Evolutionary conservation across 2,888 invertebrate species (phyloP).

Genomic region (Leptopilina myrica): DNA sequence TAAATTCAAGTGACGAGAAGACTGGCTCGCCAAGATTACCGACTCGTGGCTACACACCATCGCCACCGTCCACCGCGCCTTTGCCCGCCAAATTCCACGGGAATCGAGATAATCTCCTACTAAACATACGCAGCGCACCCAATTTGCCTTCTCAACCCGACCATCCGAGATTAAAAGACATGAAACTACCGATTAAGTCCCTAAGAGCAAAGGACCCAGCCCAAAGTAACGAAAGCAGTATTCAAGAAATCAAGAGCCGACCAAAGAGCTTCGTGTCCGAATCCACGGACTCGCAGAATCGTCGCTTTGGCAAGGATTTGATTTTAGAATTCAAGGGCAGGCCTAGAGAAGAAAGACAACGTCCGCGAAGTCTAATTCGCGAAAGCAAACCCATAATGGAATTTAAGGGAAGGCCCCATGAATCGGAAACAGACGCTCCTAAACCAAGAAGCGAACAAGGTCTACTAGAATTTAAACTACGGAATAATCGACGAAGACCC

Average conservation of each 20-base stretch:
- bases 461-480: slow-evolving; percentile 80
- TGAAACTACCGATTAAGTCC: slow-evolving; percentile 85
- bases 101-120: slow-evolving; percentile 80
- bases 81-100: slow-evolving; percentile 87
- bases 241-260: slow-evolving; percentile 79
- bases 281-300: slow-evolving; percentile 77
- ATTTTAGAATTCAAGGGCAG: slow-evolving; percentile 84
- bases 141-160: slow-evolving; percentile 83
- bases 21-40: slow-evolving; percentile 78
- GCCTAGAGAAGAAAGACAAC: slow-evolving; percentile 77
- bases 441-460: slow-evolving; percentile 77
- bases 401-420: slow-evolving; percentile 83
- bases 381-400: slow-evolving; percentile 83
- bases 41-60: slow-evolving; percentile 86
- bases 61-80: slow-evolving; percentile 91
- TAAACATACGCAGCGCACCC: slow-evolving; percentile 88
- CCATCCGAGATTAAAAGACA: slow-evolving; percentile 85
- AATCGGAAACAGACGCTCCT: slow-evolving; percentile 65
- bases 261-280: slow-evolving; percentile 76
- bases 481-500: slow-evolving; percentile 80
- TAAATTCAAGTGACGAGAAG: slow-evolving; percentile 73
- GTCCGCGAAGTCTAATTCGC: slow-evolving; percentile 72
- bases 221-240: slow-evolving; percentile 81
- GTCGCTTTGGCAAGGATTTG: slow-evolving; percentile 80
- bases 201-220: slow-evolving; percentile 81